A percentile compares a stretch with the other conserved stretches of the same genome.
Evolutionary conservation across 2,113 vertebrate species (phyloP).

Genomic region (Chaetodon trifascialis): DNA sequence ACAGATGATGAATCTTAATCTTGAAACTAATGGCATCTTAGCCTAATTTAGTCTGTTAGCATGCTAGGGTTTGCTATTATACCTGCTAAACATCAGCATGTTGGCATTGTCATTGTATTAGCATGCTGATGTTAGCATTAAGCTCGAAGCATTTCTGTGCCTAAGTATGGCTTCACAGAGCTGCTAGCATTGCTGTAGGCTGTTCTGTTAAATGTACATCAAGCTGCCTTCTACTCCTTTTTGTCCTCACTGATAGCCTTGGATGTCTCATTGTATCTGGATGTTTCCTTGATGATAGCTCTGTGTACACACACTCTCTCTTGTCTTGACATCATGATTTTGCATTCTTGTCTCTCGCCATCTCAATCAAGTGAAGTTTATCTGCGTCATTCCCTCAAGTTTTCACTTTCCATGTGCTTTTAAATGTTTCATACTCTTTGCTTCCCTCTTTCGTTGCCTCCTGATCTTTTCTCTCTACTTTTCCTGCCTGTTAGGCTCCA

Average conservation of each 20-base stretch:
- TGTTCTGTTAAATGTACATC: background rate
- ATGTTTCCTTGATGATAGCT: conserved; percentile 7
- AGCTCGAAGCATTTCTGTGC: background rate
- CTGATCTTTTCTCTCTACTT: conserved; percentile 26
- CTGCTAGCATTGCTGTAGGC: background rate
- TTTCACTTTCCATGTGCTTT: conserved; percentile 13
- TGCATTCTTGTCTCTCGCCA: conserved; percentile 3
- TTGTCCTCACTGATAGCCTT: conserved; percentile 19
- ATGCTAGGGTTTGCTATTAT: no score
- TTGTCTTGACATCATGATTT: conserved; percentile 6
- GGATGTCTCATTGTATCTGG: background rate
- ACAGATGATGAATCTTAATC: background rate
- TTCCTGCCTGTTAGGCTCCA: conserved; percentile 81
- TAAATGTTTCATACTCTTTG: background rate
- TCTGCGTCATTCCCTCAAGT: background rate
- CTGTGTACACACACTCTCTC: background rate
- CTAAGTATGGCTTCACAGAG: background rate
- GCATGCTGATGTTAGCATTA: background rate
- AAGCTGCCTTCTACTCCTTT: background rate
- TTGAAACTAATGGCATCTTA: no score
- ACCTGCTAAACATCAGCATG: background rate
- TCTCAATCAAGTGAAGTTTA: conserved; percentile 23
- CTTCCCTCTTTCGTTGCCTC: conserved; percentile 10
- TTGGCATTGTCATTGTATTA: no score
- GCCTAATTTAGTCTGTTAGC: background rate